phyloP scores from a whole-genome alignment of 2,888 invertebrate species.

The Melieria omissa region DNA sequence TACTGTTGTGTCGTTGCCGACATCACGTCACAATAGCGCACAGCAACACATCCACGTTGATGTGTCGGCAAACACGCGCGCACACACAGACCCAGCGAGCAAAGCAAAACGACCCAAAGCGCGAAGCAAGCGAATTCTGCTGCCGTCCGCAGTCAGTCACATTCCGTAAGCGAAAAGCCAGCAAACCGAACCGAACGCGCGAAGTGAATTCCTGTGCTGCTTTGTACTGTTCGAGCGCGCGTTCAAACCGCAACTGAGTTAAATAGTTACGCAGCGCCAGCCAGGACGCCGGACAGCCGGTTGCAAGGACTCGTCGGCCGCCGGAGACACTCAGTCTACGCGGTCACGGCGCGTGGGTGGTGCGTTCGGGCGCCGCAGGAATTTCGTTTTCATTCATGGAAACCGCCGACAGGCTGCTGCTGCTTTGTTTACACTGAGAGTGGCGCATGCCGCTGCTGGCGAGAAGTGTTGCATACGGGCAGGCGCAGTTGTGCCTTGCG shows the following conservation, averaged over 20 bases:
- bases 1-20: background rate
- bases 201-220: conserved; percentile 20
- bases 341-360: background rate
- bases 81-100: background rate
- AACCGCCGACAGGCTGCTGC: background rate
- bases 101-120: background rate
- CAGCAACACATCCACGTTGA: background rate
- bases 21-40: background rate
- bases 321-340: conserved; percentile 28
- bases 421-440: background rate
- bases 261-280: background rate
- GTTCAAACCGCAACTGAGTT: conserved; percentile 63
- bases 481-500: conserved; percentile 38
- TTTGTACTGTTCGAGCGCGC: conserved; percentile 55
- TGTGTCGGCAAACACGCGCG: background rate
- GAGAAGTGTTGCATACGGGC: conserved; percentile 36
- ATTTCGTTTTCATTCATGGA: conserved; percentile 45
- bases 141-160: background rate
- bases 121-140: background rate
- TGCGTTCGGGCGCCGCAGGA: conserved; percentile 32
- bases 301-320: conserved; percentile 28
- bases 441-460: conserved; percentile 7
- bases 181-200: background rate
- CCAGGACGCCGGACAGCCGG: background rate
- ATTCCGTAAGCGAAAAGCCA: conserved; percentile 9